phyloP scores from a whole-genome alignment of 1,140 invertebrate genomes.

The Drosophila persimilis region DNA sequence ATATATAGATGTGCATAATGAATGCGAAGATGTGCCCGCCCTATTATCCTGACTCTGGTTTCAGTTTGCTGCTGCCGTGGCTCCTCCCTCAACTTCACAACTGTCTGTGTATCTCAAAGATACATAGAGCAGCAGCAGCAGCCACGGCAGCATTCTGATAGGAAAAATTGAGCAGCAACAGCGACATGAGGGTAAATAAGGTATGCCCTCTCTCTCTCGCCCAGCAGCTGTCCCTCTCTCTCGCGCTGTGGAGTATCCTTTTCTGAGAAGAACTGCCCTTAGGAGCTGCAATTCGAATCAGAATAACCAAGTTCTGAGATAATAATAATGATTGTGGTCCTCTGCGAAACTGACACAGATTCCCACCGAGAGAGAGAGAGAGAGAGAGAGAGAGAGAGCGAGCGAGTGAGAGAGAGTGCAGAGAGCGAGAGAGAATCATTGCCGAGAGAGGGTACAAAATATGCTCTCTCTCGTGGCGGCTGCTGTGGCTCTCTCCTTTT shows the following conservation, averaged over 20 bases:
- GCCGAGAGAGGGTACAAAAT: conserved; percentile 4
- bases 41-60: conserved; percentile 73
- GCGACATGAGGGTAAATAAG: conserved; percentile 44
- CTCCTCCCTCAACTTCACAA: conserved; percentile 66
- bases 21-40: conserved; percentile 80
- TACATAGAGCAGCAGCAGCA: conserved; percentile 46
- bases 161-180: conserved; percentile 44
- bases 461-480: not conserved
- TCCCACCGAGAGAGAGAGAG: conserved; percentile 29
- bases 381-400: conserved; percentile 8
- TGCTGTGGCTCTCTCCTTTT: conserved; percentile 46
- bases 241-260: conserved; percentile 42
- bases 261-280: conserved; percentile 37
- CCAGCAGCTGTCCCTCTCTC: conserved; percentile 5
- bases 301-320: conserved; percentile 47
- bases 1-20: conserved; percentile 68
- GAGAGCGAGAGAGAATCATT: conserved; percentile 9
- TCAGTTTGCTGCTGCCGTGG: conserved; percentile 8
- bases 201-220: conserved; percentile 4
- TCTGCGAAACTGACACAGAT: conserved; percentile 71
- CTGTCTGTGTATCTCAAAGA: conserved; percentile 66
- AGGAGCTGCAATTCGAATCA: conserved; percentile 47
- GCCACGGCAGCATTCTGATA: conserved; percentile 62
- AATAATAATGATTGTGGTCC: conserved; percentile 56
- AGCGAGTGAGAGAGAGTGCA: not conserved